Percentiles rank a stretch among this genome's conserved stretches.
Conservation (phyloP, 1,140 invertebrate species). For the Drosophila nebulosa region DNA sequence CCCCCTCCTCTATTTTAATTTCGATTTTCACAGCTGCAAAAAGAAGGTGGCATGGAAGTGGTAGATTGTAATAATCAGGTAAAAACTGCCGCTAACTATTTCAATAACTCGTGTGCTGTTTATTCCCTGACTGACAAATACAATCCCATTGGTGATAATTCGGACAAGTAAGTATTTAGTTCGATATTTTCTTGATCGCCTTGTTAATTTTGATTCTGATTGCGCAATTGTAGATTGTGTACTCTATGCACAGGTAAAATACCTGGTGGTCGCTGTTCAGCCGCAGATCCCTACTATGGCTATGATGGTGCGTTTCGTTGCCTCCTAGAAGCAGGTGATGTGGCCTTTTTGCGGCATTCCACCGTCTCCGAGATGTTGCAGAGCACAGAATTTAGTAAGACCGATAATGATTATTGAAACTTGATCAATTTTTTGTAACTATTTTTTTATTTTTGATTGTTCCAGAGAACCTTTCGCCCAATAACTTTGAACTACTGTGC, state of each 20-base stretch:
- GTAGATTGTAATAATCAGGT: constrained; percentile 98
- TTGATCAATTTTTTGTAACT: not conserved
- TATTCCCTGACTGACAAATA: constrained; percentile 95
- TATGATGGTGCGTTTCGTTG: constrained; percentile 95
- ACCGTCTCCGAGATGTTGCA: constrained; percentile 89
- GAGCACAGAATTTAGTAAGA: constrained; percentile 83
- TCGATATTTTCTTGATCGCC: not conserved
- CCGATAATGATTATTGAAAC: not conserved
- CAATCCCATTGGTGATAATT: constrained; percentile 94
- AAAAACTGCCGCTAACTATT: constrained; percentile 94
- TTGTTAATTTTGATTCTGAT: not conserved
- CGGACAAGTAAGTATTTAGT: constrained; percentile 82
- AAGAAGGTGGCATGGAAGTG: constrained; percentile 89
- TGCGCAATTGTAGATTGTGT: constrained; percentile 84
- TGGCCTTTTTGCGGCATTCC: constrained; percentile 95
- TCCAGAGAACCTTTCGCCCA: constrained; percentile 83
- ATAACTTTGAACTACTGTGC: constrained; percentile 93
- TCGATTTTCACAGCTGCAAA: constrained; percentile 91
- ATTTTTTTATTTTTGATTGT: constrained; percentile 6
- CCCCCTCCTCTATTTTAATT: too few species aligned
- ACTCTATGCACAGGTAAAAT: constrained; percentile 90
- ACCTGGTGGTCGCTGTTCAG: constrained; percentile 90
- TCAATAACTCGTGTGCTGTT: constrained; percentile 95
- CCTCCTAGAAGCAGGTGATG: constrained; percentile 91
- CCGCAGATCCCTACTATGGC: constrained; percentile 93